Percentiles rank a stretch among this genome's conserved stretches.
These are phyloP conservation scores for Leptonema lineaticorne DNA, from an alignment of 1,140 invertebrate species.

Conservation along the genomic window DNA sequence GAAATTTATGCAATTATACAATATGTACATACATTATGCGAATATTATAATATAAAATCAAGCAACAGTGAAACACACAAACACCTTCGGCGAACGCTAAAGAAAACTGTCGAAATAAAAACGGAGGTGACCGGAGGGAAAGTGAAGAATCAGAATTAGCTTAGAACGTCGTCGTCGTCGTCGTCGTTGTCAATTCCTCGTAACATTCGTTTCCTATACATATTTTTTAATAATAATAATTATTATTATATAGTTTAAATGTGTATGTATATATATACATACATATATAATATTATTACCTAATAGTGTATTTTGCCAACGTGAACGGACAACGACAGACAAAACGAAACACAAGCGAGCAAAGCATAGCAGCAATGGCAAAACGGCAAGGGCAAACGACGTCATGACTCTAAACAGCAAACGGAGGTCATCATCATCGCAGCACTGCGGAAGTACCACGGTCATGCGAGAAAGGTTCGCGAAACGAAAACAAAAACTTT, in stretches of 20 bases:
- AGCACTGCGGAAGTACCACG: constrained; percentile 13
- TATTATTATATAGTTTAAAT: too few relatives aligned
- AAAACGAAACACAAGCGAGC: background rate
- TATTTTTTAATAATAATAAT: too few relatives aligned
- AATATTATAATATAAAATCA: too few relatives aligned
- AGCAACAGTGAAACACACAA: too few relatives aligned
- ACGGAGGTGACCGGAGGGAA: background rate
- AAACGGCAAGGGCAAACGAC: constrained; percentile 7
- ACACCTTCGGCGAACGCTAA: background rate
- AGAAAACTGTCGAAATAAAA: background rate
- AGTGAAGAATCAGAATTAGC: background rate
- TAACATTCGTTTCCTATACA: too few relatives aligned
- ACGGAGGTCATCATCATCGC: constrained; percentile 15
- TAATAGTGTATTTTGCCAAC: background rate
- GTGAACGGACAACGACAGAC: background rate
- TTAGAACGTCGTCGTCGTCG: too few relatives aligned
- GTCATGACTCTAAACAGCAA: background rate
- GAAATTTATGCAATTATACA: too few relatives aligned
- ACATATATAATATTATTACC: too few relatives aligned
- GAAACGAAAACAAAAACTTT: background rate
- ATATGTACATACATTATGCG: too few relatives aligned
- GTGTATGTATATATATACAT: too few relatives aligned
- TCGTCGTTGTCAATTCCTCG: too few relatives aligned
- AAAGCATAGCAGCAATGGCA: background rate
- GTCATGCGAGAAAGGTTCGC: constrained; percentile 1